Evolutionary conservation across 2,113 vertebrate species (phyloP), one percentile per base, ranked within the genome.

Genomic region (Stercorarius parasiticus): DNA sequence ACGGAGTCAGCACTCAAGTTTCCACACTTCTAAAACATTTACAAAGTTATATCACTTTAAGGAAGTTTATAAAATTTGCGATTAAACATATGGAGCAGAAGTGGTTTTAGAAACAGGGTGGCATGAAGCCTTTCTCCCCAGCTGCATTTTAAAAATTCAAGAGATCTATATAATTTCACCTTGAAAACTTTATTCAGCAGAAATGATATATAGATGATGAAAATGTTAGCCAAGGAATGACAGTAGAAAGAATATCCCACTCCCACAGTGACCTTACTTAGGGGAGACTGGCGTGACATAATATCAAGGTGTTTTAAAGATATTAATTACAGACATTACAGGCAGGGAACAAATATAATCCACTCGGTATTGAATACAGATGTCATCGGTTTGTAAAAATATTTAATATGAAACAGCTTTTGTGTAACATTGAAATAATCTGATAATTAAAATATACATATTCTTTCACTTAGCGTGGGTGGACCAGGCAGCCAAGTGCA

Each of bases 381-480:
- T 70, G 81, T 36, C 84, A 84, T 1, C 90, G 77, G 36, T 59
- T 71, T 67, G 71, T 62, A 96, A 94, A 83, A 96, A 96, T 74
- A 94, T 88, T 92, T 78, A 84, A 67, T 86, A 88, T 34, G 43
- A 90, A 92, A 88, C 52, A 74, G 53, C 52, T 18, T 93, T 93
- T 97, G 52, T 91, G 72, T 70, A 95, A 85, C 13, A 61, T 0
- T 86, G 89, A 96, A 96, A 90, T 96, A 95, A 96, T 95, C 62
- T 91, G 82, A 76, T 97, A 95, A 97, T 96, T 95, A 97, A 97
- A 97, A 95, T 43, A 82, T 90, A 95, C 66, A 45, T 80, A 96
- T 96, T 96, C 86, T 90, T 92, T 80, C 83, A 91, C 72, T 95
- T 87, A 77, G 86, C 2, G 82, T 96, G 94, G 96, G 97, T 94